Evolutionary conservation across 2,888 invertebrate species (phyloP).

Genomic region (Callosobruchus maculatus): DNA sequence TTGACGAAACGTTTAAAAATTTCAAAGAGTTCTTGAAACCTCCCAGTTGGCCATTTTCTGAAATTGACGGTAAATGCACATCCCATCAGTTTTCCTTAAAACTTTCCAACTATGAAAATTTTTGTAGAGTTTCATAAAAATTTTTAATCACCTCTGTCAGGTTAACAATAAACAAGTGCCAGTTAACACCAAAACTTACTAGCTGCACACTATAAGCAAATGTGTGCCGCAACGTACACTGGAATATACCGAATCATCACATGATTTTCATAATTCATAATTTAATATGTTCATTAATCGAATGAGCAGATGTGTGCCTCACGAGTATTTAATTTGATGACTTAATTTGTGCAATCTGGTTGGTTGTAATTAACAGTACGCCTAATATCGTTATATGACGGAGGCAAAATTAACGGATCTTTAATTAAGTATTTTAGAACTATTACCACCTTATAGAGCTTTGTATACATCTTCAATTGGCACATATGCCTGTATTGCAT

Average conservation of each 20-base stretch:
- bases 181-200: not conserved
- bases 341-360: not conserved
- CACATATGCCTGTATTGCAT: no score
- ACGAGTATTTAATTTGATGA: not conserved
- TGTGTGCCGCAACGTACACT: not conserved
- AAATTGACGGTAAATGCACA: no score
- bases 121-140: no score
- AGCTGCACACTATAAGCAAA: not conserved
- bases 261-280: not conserved
- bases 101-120: no score
- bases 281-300: not conserved
- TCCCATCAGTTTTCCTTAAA: no score
- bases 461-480: no score
- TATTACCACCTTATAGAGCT: not conserved
- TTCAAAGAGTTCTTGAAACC: no score
- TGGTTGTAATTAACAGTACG: not conserved
- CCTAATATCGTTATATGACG: not conserved
- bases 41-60: no score
- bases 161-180: not conserved
- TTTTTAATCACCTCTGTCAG: no score
- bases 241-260: not conserved
- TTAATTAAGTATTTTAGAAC: not conserved
- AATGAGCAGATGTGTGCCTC: not conserved
- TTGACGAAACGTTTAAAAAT: no score
- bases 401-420: not conserved